These are phyloP conservation scores for Coleophora deauratella DNA, from an alignment of 2,888 invertebrate species.

Conservation along the genomic window DNA sequence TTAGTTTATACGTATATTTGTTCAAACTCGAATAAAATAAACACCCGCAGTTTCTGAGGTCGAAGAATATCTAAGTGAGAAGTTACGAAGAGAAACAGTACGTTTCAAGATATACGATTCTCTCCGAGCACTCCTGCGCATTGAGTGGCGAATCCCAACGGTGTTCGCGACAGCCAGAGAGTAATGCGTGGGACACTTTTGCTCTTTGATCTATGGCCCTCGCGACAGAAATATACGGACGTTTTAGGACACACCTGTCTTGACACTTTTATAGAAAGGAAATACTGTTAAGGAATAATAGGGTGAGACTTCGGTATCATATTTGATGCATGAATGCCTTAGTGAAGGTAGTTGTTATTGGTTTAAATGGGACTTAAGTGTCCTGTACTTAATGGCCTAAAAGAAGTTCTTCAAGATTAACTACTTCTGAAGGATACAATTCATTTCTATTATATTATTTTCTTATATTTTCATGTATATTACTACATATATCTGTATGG, in stretches of 20 bases:
- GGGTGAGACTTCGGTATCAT: not conserved
- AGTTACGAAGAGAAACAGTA: not conserved
- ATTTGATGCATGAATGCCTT: no score
- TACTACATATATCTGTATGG: not conserved
- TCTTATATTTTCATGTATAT: no score
- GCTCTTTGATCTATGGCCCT: conserved; percentile 49
- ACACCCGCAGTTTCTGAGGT: not conserved
- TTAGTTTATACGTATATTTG: no score
- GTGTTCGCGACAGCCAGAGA: conserved; percentile 41
- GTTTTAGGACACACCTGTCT: conserved; percentile 9
- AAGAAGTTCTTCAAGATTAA: no score
- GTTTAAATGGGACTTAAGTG: no score
- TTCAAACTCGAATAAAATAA: no score
- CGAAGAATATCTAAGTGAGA: not conserved
- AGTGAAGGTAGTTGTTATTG: no score
- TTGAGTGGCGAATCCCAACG: conserved; percentile 19
- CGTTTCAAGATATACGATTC: not conserved
- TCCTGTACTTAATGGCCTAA: no score
- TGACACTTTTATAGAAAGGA: conserved; percentile 8
- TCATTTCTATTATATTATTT: no score
- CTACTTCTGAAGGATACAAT: no score
- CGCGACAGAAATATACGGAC: conserved; percentile 23
- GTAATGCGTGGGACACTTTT: conserved; percentile 48
- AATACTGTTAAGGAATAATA: not conserved
- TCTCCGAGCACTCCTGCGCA: conserved; percentile 3